Conservation (phyloP, 2,113 vertebrate genomes). For the Anser cygnoides region DNA sequence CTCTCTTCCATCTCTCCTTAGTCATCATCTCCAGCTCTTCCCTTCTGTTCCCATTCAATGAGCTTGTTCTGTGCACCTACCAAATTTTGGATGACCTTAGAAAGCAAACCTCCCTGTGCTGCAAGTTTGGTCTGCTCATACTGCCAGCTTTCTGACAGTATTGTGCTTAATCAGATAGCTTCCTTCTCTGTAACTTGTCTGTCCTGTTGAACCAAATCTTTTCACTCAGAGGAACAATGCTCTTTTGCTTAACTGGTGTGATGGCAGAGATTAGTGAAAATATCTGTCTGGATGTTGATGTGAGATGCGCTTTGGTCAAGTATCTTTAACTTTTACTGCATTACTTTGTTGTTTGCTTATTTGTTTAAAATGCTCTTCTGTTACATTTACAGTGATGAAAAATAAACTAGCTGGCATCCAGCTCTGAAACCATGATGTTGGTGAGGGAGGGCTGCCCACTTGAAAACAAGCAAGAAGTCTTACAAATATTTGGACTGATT, state of each 20-base stretch:
- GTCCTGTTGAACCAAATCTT: conserved; percentile 65
- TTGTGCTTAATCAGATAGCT: not conserved
- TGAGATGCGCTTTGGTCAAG: conserved; percentile 23
- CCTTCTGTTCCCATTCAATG: not conserved
- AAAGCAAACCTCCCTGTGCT: not conserved
- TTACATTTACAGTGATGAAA: conserved; percentile 12
- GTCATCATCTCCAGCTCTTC: not conserved
- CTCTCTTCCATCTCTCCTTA: not conserved
- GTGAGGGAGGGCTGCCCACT: not conserved
- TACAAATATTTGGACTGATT: conserved; percentile 62
- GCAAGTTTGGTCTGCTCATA: not conserved
- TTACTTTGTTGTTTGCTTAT: not conserved
- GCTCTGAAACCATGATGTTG: not conserved
- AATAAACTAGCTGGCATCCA: not conserved
- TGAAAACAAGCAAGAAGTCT: conserved; percentile 41
- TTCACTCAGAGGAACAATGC: conserved; percentile 46
- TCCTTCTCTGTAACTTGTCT: not conserved
- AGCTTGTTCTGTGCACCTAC: not conserved
- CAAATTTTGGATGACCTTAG: not conserved
- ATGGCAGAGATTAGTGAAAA: conserved; percentile 26
- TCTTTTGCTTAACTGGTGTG: conserved; percentile 51
- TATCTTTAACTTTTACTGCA: not conserved
- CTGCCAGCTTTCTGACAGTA: not conserved
- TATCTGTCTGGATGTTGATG: conserved; percentile 38
- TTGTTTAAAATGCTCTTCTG: conserved; percentile 10